A percentile compares a stretch with the other conserved stretches of the same genome.
Conservation (phyloP, 2,113 vertebrate species). For the Tretioscincus oriximinensis region DNA sequence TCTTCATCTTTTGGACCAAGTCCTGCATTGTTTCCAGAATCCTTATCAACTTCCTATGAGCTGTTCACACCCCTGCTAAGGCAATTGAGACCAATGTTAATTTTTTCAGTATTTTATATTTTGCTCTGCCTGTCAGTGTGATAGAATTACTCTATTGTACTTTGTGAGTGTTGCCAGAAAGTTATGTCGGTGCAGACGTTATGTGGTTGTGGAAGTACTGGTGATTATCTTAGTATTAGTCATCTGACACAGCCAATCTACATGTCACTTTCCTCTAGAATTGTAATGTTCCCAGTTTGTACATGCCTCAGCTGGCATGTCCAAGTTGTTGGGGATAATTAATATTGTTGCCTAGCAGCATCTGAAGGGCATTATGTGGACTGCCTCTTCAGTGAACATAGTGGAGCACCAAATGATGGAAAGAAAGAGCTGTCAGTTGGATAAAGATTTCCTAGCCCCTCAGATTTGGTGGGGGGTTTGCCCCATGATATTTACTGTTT, state of each 20-base stretch:
- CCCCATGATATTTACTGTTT: neutral
- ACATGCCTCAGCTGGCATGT: no score
- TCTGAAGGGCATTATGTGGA: no score
- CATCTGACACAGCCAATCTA: no score
- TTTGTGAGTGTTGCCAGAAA: neutral
- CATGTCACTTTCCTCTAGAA: no score
- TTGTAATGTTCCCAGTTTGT: no score
- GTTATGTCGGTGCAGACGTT: neutral
- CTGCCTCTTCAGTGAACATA: neutral
- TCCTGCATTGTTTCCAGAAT: conserved; percentile 3
- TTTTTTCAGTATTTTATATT: neutral
- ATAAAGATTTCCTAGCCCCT: neutral
- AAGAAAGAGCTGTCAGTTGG: neutral
- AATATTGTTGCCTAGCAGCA: no score
- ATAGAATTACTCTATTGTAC: neutral
- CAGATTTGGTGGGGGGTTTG: neutral
- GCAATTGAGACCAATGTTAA: neutral
- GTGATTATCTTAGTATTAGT: neutral
- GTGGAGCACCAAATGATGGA: neutral
- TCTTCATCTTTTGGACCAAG: conserved; percentile 8
- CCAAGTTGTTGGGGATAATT: no score
- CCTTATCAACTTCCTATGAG: neutral
- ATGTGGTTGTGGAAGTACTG: neutral
- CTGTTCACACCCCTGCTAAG: neutral
- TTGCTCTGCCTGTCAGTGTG: neutral